Evolutionary conservation across 53 echinoderm and acorn worm species (phyloP).

Genomic region (Apostichopus leukothele): DNA sequence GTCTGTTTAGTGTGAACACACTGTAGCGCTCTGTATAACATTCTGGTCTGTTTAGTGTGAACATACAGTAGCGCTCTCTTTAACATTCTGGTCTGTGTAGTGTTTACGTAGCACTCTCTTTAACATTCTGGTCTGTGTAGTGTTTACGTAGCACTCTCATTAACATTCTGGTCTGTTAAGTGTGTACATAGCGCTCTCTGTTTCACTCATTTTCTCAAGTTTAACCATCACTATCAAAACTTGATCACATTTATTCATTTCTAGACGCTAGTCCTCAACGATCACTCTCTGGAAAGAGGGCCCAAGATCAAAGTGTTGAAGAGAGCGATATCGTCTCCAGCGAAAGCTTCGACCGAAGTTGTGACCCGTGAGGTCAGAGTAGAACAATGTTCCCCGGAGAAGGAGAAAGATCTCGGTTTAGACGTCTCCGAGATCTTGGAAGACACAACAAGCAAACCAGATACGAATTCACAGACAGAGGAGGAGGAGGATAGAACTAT

Average conservation of each 20-base stretch:
- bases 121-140: too few species aligned
- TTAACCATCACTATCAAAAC: too few species aligned
- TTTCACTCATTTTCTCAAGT: too few species aligned
- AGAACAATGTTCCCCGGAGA: background rate
- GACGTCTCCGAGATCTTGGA: conserved; percentile 34
- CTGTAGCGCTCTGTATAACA: too few species aligned
- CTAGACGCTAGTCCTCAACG: conserved; percentile 29
- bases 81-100: too few species aligned
- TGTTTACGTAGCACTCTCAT: too few species aligned
- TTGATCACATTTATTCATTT: background rate
- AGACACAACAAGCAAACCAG: background rate
- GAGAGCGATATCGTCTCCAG: conserved; percentile 34
- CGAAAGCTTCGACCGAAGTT: background rate
- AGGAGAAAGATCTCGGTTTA: conserved; percentile 1
- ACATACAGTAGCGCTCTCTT: too few species aligned
- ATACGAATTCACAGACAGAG: background rate
- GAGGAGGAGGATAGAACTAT: background rate
- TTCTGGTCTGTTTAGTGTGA: too few species aligned
- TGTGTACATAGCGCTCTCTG: too few species aligned
- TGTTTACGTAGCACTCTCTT: too few species aligned
- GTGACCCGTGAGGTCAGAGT: background rate
- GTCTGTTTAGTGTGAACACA: too few species aligned
- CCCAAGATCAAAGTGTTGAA: conserved; percentile 19
- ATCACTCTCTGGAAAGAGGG: background rate
- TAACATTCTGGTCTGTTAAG: too few species aligned